Base-by-base conservation (phyloP, 2,888 invertebrate genomes). In the Torymus tubicola region DNA sequence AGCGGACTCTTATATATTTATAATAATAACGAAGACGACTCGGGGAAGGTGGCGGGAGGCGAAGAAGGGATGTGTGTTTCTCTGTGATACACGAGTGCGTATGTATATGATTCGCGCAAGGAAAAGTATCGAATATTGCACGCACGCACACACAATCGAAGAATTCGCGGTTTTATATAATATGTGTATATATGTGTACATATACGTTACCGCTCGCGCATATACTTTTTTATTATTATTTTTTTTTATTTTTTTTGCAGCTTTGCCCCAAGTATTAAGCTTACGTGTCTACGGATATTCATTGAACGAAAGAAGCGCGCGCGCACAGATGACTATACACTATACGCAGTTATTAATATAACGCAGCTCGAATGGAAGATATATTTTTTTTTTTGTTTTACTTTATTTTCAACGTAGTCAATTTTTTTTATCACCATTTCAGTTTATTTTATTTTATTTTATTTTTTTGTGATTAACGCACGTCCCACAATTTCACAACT, bases 101-200 rank as follows among this genome's bases (percentile, higher is more conserved):
- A 1, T 42, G 42, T 42, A 42, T 8, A 42, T 8, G 42, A 42
- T 42, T 8, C 18, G 24, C 80, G 74, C 74, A 61, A 81, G 50
- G 82, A 75, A 83, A 82, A 81, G 77, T 85, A 78, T 85, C 57
- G 57, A 68, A 50, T 69, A 72, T 83, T 31, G 42, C 42, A 42
- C 42, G 42, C 42, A 42, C 42, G 4, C 31, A 42, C 8, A 42
- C 69, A 63, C 21, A 72, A 63, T 63, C 42, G 63, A 61, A 72
- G 16, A 70, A 75, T 83, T 80, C 21, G 42, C 57, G 69, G 16
- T 57, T 21, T 55, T 55, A 24, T 11, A 63, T 55, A 18, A 55
- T 70, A 76, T 70, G 60, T 70, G 80, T 80, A 83, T 31, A 5
- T 31, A 5, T 31, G 42, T 42, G 42, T 42, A 42, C 10, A 42